These are phyloP conservation scores for Aramus guarauna DNA, from an alignment of 2,113 vertebrate species.

Conservation along the genomic window DNA sequence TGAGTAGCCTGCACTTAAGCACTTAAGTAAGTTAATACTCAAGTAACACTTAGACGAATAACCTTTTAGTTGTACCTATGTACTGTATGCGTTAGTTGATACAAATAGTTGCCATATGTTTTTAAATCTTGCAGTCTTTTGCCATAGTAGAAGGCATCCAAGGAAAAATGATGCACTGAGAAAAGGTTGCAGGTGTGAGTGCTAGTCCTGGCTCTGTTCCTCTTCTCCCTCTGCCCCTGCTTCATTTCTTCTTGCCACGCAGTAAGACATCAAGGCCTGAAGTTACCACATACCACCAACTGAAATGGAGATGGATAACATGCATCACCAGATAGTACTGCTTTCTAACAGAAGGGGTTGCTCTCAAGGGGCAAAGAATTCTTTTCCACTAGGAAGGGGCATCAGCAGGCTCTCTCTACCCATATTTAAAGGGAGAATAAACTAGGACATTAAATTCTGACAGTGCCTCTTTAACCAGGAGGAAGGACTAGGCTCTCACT, in stretches of 20 bases:
- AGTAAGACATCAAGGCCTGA: background rate
- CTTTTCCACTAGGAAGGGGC: background rate
- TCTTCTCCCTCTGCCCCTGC: background rate
- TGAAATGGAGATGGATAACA: background rate
- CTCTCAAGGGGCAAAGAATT: background rate
- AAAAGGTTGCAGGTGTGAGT: background rate
- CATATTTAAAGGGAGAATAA: background rate
- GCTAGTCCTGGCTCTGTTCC: background rate
- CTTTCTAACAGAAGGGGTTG: background rate
- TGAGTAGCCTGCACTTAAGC: background rate
- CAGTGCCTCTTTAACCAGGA: background rate
- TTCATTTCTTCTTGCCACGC: background rate
- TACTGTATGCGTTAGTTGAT: background rate
- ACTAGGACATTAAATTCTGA: background rate
- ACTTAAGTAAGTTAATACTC: background rate
- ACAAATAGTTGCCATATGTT: background rate
- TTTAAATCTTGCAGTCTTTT: background rate
- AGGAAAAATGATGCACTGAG: background rate
- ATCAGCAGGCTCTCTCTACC: background rate
- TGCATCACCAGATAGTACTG: background rate
- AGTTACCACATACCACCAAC: background rate
- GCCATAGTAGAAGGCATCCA: background rate
- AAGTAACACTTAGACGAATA: background rate
- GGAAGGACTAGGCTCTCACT: background rate
- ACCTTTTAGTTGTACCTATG: background rate